Conservation (phyloP, 2,797 vertebrate genomes). For the Ctenosaura bakeri region DNA sequence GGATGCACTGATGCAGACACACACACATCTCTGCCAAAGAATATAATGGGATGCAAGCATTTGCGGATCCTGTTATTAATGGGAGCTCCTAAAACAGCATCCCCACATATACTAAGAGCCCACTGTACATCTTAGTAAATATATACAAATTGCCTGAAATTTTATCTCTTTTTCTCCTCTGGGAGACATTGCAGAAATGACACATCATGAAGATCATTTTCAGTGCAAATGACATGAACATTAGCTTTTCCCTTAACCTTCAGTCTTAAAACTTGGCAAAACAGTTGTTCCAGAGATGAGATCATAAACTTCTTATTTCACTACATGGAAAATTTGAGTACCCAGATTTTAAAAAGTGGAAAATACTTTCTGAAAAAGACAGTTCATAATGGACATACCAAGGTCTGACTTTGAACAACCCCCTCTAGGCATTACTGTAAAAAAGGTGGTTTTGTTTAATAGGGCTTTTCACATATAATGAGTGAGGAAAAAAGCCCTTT, state of each 20-base stretch:
- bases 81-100: too few relatives aligned
- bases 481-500: slow-evolving; percentile 43
- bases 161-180: background rate
- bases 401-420: slow-evolving; percentile 22
- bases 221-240: slow-evolving; percentile 7
- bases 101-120: too few relatives aligned
- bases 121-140: background rate
- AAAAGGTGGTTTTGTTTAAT: slow-evolving; percentile 44
- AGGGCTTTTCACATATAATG: slow-evolving; percentile 22
- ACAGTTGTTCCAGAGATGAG: slow-evolving; percentile 28
- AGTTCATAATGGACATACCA: background rate
- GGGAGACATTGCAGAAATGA: background rate
- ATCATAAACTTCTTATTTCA: slow-evolving; percentile 33
- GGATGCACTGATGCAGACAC: too few relatives aligned
- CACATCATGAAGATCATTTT: background rate
- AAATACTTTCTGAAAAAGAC: slow-evolving; percentile 31
- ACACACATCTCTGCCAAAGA: too few relatives aligned
- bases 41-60: too few relatives aligned
- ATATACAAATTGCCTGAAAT: background rate
- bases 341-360: slow-evolving; percentile 41
- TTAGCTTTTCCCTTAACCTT: background rate
- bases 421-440: background rate
- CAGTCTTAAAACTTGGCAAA: slow-evolving; percentile 39
- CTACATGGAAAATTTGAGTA: background rate
- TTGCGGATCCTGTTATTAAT: too few relatives aligned